Evolutionary conservation across 2,113 vertebrate genomes (phyloP).

Genomic region (Tretioscincus oriximinensis): DNA sequence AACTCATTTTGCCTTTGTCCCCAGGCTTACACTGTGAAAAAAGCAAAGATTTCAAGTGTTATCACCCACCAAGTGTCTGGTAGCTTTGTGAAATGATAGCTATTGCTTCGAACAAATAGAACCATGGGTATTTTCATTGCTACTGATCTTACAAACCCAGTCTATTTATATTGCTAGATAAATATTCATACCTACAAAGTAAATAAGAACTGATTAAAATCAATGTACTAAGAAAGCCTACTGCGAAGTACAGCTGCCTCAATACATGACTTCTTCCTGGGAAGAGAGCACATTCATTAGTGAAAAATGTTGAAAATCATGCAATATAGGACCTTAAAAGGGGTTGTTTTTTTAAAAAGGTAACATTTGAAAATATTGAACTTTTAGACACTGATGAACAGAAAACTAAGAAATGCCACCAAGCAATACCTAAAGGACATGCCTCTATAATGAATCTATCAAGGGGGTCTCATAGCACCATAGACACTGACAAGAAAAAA

Average conservation of each 20-base stretch:
- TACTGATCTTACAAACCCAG: conserved; percentile 14
- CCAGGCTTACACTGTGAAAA: background rate
- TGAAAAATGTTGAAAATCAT: too few relatives aligned
- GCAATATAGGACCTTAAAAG: too few relatives aligned
- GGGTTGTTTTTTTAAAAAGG: too few relatives aligned
- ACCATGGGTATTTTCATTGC: conserved; percentile 18
- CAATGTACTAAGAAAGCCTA: background rate
- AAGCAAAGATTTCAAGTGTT: background rate
- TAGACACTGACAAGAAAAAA: too few relatives aligned
- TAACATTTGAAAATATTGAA: too few relatives aligned
- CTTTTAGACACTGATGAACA: too few relatives aligned
- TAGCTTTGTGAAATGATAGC: background rate
- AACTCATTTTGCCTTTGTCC: background rate
- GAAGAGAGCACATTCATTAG: too few relatives aligned
- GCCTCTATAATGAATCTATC: too few relatives aligned
- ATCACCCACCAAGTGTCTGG: background rate
- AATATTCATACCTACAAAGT: conserved; percentile 18
- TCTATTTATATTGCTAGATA: conserved; percentile 24
- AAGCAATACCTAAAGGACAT: too few relatives aligned
- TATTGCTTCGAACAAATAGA: background rate
- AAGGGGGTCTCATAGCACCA: too few relatives aligned
- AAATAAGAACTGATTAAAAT: background rate
- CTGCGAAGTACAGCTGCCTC: background rate
- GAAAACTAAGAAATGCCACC: too few relatives aligned
- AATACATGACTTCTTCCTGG: too few relatives aligned